Evolutionary conservation across 2,797 vertebrate species (phyloP).

Genomic region (Botia almorhae): DNA sequence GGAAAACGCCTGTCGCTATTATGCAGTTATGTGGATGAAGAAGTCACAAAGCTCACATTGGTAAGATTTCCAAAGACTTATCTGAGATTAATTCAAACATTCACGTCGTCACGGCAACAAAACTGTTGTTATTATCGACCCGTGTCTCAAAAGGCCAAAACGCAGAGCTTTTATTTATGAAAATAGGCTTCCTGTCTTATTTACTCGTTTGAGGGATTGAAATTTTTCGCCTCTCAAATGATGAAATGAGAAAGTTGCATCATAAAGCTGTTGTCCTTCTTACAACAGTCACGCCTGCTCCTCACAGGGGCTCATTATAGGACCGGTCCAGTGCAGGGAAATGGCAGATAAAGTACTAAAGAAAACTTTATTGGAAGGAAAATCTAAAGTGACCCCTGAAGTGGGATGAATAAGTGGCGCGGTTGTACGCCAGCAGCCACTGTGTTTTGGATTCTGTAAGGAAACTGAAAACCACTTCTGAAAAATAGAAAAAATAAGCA

Average conservation of each 20-base stretch:
- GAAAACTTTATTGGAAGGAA: slow-evolving; percentile 23
- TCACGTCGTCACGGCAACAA: slow-evolving; percentile 64
- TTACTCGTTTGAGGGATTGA: slow-evolving; percentile 61
- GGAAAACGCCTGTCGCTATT: slow-evolving; percentile 13
- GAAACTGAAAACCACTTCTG: not conserved
- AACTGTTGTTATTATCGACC: slow-evolving; percentile 63
- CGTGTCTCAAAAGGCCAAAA: slow-evolving; percentile 62
- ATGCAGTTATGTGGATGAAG: slow-evolving; percentile 11
- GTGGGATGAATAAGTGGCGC: slow-evolving; percentile 21
- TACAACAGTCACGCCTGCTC: slow-evolving; percentile 12
- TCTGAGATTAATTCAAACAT: slow-evolving; percentile 70
- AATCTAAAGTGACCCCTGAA: slow-evolving; percentile 24
- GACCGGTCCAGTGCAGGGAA: slow-evolving; percentile 14
- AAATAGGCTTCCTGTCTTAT: slow-evolving; percentile 57
- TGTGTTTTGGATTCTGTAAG: not conserved
- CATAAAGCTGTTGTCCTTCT: slow-evolving; percentile 68
- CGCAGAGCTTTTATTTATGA: slow-evolving; percentile 61
- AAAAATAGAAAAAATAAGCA: not conserved
- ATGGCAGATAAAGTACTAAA: slow-evolving; percentile 7
- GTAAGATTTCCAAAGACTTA: slow-evolving; percentile 62
- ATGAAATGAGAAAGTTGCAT: slow-evolving; percentile 66
- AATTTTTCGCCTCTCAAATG: slow-evolving; percentile 62
- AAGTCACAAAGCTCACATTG: slow-evolving; percentile 45
- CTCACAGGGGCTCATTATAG: slow-evolving; percentile 58
- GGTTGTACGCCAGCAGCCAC: not conserved